Base-by-base conservation (phyloP, 2,797 vertebrate genomes). In the Scleropages formosus region DNA sequence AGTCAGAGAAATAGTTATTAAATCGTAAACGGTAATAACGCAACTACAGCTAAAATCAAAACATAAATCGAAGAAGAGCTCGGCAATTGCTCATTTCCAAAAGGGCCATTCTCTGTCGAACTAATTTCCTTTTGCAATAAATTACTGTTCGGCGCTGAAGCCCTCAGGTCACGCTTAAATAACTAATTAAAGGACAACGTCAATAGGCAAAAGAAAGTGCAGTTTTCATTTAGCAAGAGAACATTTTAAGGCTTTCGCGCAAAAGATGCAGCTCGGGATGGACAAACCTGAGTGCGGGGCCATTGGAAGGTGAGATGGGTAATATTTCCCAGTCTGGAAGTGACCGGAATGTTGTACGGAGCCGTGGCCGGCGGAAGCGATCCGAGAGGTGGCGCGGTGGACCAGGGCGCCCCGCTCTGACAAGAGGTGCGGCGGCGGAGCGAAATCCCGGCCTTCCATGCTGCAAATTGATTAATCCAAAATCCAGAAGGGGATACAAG, bases 401-500 rank as follows among this genome's bases (percentile, higher is more conserved):
- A 93, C 93, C 88, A 95, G 78, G 87, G 93, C 90, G 87, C 93
- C 92, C 87, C 95, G 94, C 87, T 97, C 96, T 73, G 95, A 88
- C 85, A 96, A 89, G 86, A 98, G 92, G 91, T 94, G 95, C 85
- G 95, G 95, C 90, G 95, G 95, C 81, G 95, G 93, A 73, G 94
- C 95, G 84, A 96, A 98, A 86, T 98, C 95, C 85, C 96, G 94
- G 91, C 95, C 96, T 91, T 98, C 96, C 96, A 98, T 90, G 90
- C 85, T 80, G 82, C 85, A 84, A 88, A 84, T 27, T 82, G 87
- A 88, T 91, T 92, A 92, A 91, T 91, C 90, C 92, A 83, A 90
- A 89, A 90, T 89, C 88, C 88, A 84, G 86, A 86, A 39, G 84
- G 84, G 85, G 84, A 86, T 86, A 87, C 87, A 83, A 82, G 85